A percentile compares a stretch with the other conserved stretches of the same genome.
Conservation (phyloP, 2,888 invertebrate genomes). For the Scelioninae gen. 1 region DNA sequence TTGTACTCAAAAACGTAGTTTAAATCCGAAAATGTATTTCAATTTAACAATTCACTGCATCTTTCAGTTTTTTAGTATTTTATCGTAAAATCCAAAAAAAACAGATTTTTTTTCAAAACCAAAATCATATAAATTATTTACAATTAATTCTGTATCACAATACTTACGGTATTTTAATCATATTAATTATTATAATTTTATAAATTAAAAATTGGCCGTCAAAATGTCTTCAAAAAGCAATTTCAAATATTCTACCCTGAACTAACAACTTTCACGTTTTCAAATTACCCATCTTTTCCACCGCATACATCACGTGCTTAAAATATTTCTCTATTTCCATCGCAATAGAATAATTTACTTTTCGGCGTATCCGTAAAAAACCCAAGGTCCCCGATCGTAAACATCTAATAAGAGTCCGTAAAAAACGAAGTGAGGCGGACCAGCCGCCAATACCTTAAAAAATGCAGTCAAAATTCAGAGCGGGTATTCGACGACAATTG, state of each 20-base stretch:
- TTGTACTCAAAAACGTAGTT: too few species aligned
- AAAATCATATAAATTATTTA: too few species aligned
- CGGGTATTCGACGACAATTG: slow-evolving; percentile 73
- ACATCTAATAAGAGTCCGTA: slow-evolving; percentile 46
- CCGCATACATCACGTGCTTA: slow-evolving; percentile 8
- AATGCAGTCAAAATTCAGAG: slow-evolving; percentile 54
- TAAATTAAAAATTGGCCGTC: too few species aligned
- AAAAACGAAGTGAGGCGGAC: slow-evolving; percentile 35
- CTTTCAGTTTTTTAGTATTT: too few species aligned
- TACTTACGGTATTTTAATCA: too few species aligned
- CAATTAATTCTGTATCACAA: too few species aligned
- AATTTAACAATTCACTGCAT: too few species aligned
- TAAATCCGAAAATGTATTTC: too few species aligned
- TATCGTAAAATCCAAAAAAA: too few species aligned
- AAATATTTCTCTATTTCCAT: slow-evolving; percentile 27
- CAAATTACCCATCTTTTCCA: neutral
- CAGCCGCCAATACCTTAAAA: slow-evolving; percentile 36
- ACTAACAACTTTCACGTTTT: slow-evolving; percentile 40
- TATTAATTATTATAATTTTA: too few species aligned
- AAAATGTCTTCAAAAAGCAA: too few species aligned
- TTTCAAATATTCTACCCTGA: neutral
- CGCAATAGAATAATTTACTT: slow-evolving; percentile 49
- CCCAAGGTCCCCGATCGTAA: slow-evolving; percentile 48
- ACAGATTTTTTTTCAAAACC: too few species aligned
- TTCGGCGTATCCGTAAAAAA: slow-evolving; percentile 58